Evolutionary conservation across 2,888 invertebrate genomes (phyloP).

Genomic region (Tiliacea citrago): DNA sequence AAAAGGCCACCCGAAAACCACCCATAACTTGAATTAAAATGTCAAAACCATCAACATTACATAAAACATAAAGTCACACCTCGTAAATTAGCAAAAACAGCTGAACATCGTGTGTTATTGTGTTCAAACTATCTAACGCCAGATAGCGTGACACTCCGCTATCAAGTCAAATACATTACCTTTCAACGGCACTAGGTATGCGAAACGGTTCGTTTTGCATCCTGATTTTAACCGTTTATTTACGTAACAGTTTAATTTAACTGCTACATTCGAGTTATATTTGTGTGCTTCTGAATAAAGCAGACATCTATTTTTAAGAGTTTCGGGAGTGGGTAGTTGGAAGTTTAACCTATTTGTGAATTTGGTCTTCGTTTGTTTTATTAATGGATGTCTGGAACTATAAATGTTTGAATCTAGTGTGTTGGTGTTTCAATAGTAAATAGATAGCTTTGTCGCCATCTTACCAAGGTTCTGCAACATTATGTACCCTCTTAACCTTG

Average conservation of each 20-base stretch:
- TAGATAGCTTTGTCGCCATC: background rate
- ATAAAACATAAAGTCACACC: constrained; percentile 22
- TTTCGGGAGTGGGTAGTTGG: background rate
- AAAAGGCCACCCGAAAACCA: background rate
- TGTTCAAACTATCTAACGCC: constrained; percentile 41
- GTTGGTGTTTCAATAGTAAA: constrained; percentile 4
- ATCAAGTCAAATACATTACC: constrained; percentile 50
- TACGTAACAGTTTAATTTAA: constrained; percentile 44
- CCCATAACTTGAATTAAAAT: background rate
- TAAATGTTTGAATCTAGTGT: background rate
- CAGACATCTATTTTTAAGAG: constrained; percentile 25
- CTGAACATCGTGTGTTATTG: constrained; percentile 32
- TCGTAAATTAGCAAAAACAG: constrained; percentile 49
- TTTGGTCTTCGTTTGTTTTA: constrained; percentile 15
- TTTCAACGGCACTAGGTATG: constrained; percentile 42
- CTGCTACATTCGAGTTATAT: constrained; percentile 30
- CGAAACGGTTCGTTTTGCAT: constrained; percentile 44
- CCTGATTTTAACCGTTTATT: constrained; percentile 53
- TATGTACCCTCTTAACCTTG: background rate
- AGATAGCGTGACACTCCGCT: constrained; percentile 57
- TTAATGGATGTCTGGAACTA: constrained; percentile 7
- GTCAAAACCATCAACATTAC: background rate
- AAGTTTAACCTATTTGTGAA: constrained; percentile 30
- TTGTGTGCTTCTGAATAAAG: constrained; percentile 28
- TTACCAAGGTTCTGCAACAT: background rate